Evolutionary conservation across 1,140 invertebrate genomes (phyloP).

Genomic region (Hycleus cichorii): DNA sequence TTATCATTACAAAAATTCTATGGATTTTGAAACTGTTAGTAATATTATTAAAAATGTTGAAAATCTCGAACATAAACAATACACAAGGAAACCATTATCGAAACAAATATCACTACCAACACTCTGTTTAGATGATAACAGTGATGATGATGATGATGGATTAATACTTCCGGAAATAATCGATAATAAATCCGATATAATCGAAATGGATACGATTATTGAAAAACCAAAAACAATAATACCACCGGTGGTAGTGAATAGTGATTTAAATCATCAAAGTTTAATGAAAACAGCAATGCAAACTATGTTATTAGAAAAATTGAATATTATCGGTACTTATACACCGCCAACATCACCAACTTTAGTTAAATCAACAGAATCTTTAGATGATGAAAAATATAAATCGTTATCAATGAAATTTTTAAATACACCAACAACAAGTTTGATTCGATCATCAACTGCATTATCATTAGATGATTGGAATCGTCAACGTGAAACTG

Average conservation of each 20-base stretch:
- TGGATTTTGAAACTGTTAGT: conserved; percentile 46
- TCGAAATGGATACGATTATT: too few species aligned
- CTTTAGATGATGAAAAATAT: not conserved
- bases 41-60: conserved; percentile 47
- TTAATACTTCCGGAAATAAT: too few species aligned
- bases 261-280: conserved; percentile 18
- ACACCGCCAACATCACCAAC: conserved; percentile 33
- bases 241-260: too few species aligned
- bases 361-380: not conserved
- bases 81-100: conserved; percentile 12
- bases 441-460: conserved; percentile 18
- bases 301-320: conserved; percentile 40
- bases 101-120: conserved; percentile 27
- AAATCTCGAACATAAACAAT: conserved; percentile 17
- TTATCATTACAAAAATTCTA: conserved; percentile 35
- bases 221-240: too few species aligned
- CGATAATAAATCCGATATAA: too few species aligned
- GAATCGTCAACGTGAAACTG: conserved; percentile 24
- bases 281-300: conserved; percentile 40
- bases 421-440: not conserved
- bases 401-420: not conserved
- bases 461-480: conserved; percentile 20
- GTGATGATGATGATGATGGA: too few species aligned
- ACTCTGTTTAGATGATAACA: conserved; percentile 1
- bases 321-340: conserved; percentile 33